Conservation (phyloP, 2,113 vertebrate species). For the Nannospalax galili region DNA sequence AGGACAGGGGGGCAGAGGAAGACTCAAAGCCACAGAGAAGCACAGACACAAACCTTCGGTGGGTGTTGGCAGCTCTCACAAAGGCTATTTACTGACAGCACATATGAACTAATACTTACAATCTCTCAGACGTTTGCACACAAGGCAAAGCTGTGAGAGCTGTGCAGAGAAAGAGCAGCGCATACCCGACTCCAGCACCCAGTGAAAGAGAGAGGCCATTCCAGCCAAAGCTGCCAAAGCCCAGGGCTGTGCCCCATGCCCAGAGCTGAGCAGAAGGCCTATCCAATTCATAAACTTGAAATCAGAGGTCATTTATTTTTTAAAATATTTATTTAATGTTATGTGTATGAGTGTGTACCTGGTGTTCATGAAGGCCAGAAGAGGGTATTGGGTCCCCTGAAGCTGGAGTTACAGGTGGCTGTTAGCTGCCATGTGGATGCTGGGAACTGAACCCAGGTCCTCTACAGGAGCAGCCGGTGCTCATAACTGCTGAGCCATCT, state of each 20-base stretch:
- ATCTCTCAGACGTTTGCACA: constrained; percentile 14
- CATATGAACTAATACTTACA: not conserved
- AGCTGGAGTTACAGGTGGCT: too few species aligned
- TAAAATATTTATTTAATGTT: too few species aligned
- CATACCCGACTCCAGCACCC: not conserved
- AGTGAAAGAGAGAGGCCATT: not conserved
- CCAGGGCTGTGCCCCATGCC: not conserved
- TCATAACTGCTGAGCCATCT: too few species aligned
- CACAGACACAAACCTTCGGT: not conserved
- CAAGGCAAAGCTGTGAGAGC: constrained; percentile 31
- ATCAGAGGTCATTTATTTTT: not conserved
- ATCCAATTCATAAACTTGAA: not conserved
- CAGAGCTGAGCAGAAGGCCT: not conserved
- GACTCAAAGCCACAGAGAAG: not conserved
- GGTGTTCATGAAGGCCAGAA: too few species aligned
- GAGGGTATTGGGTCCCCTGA: too few species aligned
- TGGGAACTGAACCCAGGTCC: too few species aligned
- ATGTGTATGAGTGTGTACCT: too few species aligned
- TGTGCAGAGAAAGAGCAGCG: not conserved
- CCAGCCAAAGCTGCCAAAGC: not conserved
- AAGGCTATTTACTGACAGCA: constrained; percentile 57
- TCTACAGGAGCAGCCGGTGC: too few species aligned
- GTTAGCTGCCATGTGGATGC: too few species aligned
- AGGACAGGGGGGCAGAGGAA: not conserved
- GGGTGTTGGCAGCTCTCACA: not conserved